A percentile compares a stretch with the other conserved stretches of the same genome.
These are phyloP conservation scores for Elachura formosa DNA, from an alignment of 2,113 vertebrate species.

Conservation along the genomic window DNA sequence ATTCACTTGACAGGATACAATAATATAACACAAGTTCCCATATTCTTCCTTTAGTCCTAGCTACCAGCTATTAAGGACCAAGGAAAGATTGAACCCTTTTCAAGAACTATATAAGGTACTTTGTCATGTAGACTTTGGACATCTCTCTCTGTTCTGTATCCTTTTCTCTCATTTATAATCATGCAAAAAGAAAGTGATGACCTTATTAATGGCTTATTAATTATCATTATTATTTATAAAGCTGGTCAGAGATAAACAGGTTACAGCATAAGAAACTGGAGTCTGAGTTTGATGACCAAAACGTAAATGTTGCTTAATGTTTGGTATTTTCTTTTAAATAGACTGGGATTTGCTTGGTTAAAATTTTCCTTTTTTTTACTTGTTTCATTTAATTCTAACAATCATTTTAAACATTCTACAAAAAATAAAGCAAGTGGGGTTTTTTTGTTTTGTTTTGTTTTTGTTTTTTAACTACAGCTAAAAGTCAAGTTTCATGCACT, in stretches of 20 bases:
- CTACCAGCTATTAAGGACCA: not conserved
- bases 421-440: not conserved
- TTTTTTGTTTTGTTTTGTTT: not conserved
- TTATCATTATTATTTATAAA: not conserved
- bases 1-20: not conserved
- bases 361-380: not conserved
- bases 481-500: not conserved
- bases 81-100: not conserved
- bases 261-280: not conserved
- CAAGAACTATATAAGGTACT: not conserved
- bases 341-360: accelerated
- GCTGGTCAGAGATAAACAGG: not conserved
- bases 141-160: accelerated
- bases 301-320: not conserved
- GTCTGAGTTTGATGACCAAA: not conserved
- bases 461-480: not conserved
- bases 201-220: not conserved
- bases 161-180: not conserved
- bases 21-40: not conserved
- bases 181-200: not conserved
- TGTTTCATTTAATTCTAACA: not conserved
- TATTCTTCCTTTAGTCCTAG: not conserved
- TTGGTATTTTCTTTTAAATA: not conserved
- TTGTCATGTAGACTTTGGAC: not conserved
- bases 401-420: not conserved